Percentiles rank a stretch among this genome's conserved stretches.
Conservation (phyloP, 1,140 invertebrate species). For the Drosophila truncata region DNA sequence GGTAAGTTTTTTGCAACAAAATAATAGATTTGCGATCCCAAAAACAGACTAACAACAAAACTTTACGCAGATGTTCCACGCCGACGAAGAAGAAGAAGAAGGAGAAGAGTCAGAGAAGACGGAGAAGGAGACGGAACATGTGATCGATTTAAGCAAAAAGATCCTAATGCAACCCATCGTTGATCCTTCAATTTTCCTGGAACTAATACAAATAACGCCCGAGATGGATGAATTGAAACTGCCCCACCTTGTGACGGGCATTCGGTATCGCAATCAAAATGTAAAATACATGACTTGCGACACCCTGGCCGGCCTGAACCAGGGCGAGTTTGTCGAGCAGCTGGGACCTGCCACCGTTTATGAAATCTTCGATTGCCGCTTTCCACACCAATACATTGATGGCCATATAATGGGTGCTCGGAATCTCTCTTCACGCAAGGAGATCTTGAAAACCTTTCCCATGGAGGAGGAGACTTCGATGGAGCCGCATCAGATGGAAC, state of each 20-base stretch:
- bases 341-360: constrained; percentile 87
- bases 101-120: neutral
- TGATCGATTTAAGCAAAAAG: neutral
- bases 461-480: neutral
- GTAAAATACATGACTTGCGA: constrained; percentile 92
- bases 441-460: constrained; percentile 88
- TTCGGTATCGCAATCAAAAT: constrained; percentile 90
- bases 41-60: neutral
- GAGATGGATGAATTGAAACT: fast-evolving
- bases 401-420: constrained; percentile 95
- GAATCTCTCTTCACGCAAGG: constrained; percentile 92
- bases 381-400: constrained; percentile 97
- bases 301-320: constrained; percentile 90
- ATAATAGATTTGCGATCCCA: too few species aligned
- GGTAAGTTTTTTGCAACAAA: too few species aligned
- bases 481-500: constrained; percentile 79
- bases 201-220: neutral
- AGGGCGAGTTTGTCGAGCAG: constrained; percentile 88
- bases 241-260: constrained; percentile 88
- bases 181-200: neutral
- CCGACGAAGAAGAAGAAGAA: too few species aligned
- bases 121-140: neutral
- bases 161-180: neutral
- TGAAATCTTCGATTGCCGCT: constrained; percentile 92
- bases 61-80: neutral